Percentiles rank a stretch among this genome's conserved stretches.
Conservation (phyloP, 2,888 invertebrate species). For the Stramonita haemastoma region DNA sequence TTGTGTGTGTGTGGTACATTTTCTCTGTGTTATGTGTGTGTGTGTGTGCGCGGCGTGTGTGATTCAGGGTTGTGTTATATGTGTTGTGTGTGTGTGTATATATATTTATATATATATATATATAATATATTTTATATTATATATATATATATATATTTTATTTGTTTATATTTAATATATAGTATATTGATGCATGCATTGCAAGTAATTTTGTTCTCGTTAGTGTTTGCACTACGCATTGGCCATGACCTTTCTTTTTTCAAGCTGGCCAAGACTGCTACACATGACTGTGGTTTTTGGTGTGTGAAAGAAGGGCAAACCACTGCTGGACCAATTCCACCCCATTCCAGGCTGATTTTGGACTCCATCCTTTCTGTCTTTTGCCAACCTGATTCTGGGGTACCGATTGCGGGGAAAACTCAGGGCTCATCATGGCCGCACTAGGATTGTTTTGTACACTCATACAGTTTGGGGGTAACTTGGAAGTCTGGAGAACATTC, state of each 20-base stretch:
- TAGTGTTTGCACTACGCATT: background rate
- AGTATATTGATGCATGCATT: background rate
- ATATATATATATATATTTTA: too few relatives aligned
- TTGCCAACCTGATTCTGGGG: conserved; percentile 72
- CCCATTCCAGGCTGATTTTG: conserved; percentile 65
- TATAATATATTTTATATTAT: too few relatives aligned
- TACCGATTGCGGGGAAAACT: conserved; percentile 67
- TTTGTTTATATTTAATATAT: too few relatives aligned
- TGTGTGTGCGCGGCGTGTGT: too few relatives aligned
- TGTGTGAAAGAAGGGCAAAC: conserved; percentile 67
- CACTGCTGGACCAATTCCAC: conserved; percentile 73
- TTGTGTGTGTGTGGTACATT: too few relatives aligned
- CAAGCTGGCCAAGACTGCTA: conserved; percentile 77
- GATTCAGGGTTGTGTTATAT: too few relatives aligned
- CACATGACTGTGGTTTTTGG: conserved; percentile 76
- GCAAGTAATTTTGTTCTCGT: background rate
- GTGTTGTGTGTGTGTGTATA: too few relatives aligned
- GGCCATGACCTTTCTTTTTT: conserved; percentile 41
- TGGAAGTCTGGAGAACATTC: too few relatives aligned
- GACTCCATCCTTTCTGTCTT: conserved; percentile 65
- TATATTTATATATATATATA: too few relatives aligned
- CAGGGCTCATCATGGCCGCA: conserved; percentile 74
- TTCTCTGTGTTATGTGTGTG: too few relatives aligned
- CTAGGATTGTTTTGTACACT: too few relatives aligned
- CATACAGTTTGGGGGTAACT: too few relatives aligned